A percentile compares a stretch with the other conserved stretches of the same genome.
Evolutionary conservation across 2,888 invertebrate genomes (phyloP).

Genomic region (Tipula vernalis): DNA sequence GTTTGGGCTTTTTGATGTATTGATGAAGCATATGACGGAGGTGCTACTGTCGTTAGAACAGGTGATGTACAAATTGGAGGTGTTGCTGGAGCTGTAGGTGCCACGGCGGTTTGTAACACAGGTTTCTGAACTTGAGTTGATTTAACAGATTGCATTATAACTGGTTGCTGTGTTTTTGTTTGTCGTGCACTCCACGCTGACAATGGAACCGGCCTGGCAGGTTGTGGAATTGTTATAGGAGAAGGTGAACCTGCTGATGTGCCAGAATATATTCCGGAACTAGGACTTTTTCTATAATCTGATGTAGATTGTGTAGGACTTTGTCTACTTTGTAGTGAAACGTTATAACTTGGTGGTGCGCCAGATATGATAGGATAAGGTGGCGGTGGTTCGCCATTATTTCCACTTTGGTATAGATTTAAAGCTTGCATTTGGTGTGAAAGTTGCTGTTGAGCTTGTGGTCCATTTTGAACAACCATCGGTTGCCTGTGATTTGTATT

Average conservation of each 20-base stretch:
- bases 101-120: conserved; percentile 86
- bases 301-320: conserved; percentile 67
- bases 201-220: conserved; percentile 64
- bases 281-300: conserved; percentile 74
- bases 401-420: conserved; percentile 56
- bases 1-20: conserved; percentile 55
- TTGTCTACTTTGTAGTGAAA: conserved; percentile 75
- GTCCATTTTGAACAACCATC: conserved; percentile 71
- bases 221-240: conserved; percentile 59
- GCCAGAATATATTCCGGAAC: conserved; percentile 75
- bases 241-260: conserved; percentile 75
- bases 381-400: conserved; percentile 49
- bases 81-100: conserved; percentile 67
- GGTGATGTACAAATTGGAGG: conserved; percentile 38
- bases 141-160: conserved; percentile 94
- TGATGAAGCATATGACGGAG: conserved; percentile 70
- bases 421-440: conserved; percentile 81
- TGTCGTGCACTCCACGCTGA: conserved; percentile 75
- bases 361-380: conserved; percentile 52
- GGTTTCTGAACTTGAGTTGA: conserved; percentile 94
- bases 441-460: conserved; percentile 73
- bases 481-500: conserved; percentile 26
- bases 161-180: conserved; percentile 80
- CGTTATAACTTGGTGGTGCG: conserved; percentile 74
- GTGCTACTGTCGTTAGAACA: conserved; percentile 43